Evolutionary conservation across 2,888 invertebrate species (phyloP), one percentile per base, ranked within the genome.

Genomic region (Hirtodrosophila histrioides): DNA sequence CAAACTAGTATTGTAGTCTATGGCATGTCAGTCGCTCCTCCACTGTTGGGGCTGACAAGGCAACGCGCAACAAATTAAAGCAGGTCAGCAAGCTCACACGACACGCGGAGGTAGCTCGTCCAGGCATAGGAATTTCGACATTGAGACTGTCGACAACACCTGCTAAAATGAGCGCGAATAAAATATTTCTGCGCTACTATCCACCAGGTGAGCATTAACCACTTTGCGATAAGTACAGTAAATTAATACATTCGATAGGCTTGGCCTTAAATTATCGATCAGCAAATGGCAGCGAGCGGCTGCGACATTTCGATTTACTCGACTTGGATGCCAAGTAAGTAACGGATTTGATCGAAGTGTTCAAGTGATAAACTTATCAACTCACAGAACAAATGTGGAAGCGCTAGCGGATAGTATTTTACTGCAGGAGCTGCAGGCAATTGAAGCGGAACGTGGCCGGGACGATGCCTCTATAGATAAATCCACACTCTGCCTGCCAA

Each of bases 171-270:
- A 94, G 93, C 90, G 91, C 95, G 64, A 92, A 93, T 60, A 95
- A 94, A 91, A 94, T 95, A 84, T 94, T 94, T 89, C 91, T 95
- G 31, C 93, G 95, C 62, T 95, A 95, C 88, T 94, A 94, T 80
- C 95, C 95, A 0, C 95, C 95, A 68, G 95, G 95, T 93, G 46
- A 55, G 67, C 46, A n/a, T 49, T 4, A 27, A 24, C 44, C 3
- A 27, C 0, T 9, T 10, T n/a, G 6, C 1, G 6, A 37, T 0
- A 3, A 4, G 5, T 23, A 5, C 0, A 24, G 6, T 39, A 56
- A 23, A 12, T 9, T 1, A 24, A 11, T 24, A 10, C 4, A 17
- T 24, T 45, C 3, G 0, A 27, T 35, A 93, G 94, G 93, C 12
- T 92, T 95, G 55, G 94, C 94, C 8, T 90, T 95, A 83, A 94